These are phyloP conservation scores for Heteromormyrus szaboi DNA, from an alignment of 2,797 vertebrate genomes.

Conservation along the genomic window DNA sequence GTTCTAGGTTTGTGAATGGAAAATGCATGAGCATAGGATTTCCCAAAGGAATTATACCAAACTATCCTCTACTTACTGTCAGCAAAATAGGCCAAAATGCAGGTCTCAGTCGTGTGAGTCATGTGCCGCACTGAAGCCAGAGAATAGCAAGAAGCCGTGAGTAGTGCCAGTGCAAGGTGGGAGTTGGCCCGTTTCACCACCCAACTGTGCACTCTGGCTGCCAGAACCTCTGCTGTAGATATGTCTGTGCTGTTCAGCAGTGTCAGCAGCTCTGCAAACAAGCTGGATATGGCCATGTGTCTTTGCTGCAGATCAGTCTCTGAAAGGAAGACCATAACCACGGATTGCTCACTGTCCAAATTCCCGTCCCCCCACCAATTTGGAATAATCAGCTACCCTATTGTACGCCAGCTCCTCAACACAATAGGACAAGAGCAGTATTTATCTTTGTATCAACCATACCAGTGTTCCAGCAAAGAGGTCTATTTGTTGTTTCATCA, in stretches of 20 bases:
- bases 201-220: slow-evolving; percentile 73
- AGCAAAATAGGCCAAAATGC: slow-evolving; percentile 82
- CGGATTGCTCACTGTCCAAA: neutral
- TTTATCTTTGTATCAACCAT: neutral
- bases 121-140: slow-evolving; percentile 91
- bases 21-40: neutral
- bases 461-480: neutral
- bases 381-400: neutral
- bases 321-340: slow-evolving; percentile 39
- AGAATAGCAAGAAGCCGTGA: slow-evolving; percentile 83
- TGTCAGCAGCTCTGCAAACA: slow-evolving; percentile 79
- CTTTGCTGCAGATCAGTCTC: slow-evolving; percentile 77
- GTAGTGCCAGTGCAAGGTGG: slow-evolving; percentile 78
- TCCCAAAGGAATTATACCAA: neutral
- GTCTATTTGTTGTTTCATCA: neutral
- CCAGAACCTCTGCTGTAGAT: slow-evolving; percentile 77
- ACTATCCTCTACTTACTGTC: slow-evolving; percentile 57
- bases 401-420: neutral
- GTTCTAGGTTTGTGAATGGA: neutral
- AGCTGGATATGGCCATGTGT: slow-evolving; percentile 83
- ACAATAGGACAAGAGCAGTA: neutral
- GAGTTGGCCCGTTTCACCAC: slow-evolving; percentile 69
- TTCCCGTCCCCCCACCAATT: neutral
- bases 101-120: slow-evolving; percentile 86
- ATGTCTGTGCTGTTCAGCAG: slow-evolving; percentile 80